Percentiles rank a stretch among this genome's conserved stretches.
Evolutionary conservation across 1,140 invertebrate genomes (phyloP).

Genomic region (Bursaphelenchus mucronatus): DNA sequence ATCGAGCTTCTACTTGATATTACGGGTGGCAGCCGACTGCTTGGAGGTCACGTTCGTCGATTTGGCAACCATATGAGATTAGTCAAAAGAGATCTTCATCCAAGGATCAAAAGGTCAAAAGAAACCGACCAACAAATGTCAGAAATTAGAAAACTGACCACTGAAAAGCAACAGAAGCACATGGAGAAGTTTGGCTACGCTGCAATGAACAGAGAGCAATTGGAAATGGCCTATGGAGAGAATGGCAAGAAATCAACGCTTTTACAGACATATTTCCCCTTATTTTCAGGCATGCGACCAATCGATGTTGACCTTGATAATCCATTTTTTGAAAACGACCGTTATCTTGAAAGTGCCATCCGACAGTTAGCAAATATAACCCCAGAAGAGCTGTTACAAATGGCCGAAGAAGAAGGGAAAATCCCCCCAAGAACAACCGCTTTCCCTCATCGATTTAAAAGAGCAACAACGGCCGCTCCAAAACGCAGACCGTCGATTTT

Average conservation of each 20-base stretch:
- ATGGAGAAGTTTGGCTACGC: slow-evolving; percentile 7
- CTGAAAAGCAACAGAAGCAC: not conserved
- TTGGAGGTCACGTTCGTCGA: not conserved
- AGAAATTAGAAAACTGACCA: slow-evolving; percentile 1
- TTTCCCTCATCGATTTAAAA: too few species aligned
- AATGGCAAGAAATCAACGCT: not conserved
- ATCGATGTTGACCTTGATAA: not conserved
- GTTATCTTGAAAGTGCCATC: not conserved
- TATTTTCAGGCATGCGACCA: slow-evolving; percentile 5
- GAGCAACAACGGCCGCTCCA: not conserved
- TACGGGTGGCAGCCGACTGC: slow-evolving; percentile 12
- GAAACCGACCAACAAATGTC: slow-evolving; percentile 3
- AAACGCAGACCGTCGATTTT: not conserved
- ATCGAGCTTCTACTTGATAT: slow-evolving; percentile 15
- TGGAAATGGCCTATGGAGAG: slow-evolving; percentile 13
- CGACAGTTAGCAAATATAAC: slow-evolving; percentile 4
- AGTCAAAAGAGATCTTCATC: not conserved
- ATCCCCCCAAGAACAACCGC: too few species aligned
- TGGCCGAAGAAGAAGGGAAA: not conserved
- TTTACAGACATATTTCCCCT: not conserved
- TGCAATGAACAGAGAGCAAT: slow-evolving; percentile 15
- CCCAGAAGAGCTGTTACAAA: not conserved
- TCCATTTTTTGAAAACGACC: not conserved
- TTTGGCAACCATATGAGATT: slow-evolving; percentile 10
- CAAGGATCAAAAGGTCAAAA: not conserved